Conservation (phyloP, 2,888 invertebrate genomes). For the Drosophila melanosoma region DNA sequence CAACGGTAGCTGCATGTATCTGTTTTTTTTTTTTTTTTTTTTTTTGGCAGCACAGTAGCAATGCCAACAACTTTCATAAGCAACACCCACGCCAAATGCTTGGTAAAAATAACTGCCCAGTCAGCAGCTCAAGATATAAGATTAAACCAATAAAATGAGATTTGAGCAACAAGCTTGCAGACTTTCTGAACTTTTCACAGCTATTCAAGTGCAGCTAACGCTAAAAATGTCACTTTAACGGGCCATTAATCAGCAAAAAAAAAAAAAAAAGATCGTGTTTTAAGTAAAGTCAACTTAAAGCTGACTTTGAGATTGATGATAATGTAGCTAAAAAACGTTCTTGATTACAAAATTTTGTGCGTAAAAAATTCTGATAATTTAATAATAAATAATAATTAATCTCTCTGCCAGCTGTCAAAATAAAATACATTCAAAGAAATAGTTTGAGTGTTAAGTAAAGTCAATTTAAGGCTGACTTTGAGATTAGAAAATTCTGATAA, state of each 20-base stretch:
- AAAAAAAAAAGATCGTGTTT: background rate
- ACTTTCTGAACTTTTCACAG: constrained; percentile 4
- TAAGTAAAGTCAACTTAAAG: background rate
- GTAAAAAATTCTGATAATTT: background rate
- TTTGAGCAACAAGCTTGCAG: constrained; percentile 14
- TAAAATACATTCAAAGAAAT: too few species aligned
- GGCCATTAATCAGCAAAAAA: background rate
- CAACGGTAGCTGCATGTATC: constrained; percentile 13
- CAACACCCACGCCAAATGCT: constrained; percentile 50
- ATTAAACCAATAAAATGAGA: constrained; percentile 38
- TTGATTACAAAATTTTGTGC: background rate
- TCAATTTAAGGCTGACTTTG: too few species aligned
- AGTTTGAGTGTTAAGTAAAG: too few species aligned
- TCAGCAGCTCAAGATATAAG: constrained; percentile 50
- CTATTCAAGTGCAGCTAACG: background rate
- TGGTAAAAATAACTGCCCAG: constrained; percentile 32
- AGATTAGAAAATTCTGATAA: too few species aligned
- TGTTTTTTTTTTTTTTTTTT: background rate
- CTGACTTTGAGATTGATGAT: background rate
- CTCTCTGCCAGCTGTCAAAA: background rate
- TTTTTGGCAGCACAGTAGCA: constrained; percentile 10
- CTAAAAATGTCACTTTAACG: background rate
- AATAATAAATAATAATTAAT: background rate
- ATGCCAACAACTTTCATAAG: constrained; percentile 48
- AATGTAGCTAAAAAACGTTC: background rate